A percentile compares a stretch with the other conserved stretches of the same genome.
Evolutionary conservation across 2,797 vertebrate genomes (phyloP).

Genomic region (Steatocranus sp.): DNA sequence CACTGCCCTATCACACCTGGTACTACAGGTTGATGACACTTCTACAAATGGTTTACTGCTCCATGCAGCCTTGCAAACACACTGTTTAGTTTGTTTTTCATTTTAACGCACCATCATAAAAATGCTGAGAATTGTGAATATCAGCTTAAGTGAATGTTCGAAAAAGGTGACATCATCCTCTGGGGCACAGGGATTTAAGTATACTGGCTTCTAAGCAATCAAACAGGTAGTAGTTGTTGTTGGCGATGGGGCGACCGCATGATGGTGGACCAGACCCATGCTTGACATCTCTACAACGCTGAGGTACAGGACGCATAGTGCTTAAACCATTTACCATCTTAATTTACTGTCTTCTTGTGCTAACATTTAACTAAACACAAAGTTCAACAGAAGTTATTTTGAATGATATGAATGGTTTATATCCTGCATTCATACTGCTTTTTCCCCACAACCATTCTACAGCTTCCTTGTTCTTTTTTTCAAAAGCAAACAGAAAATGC

Average conservation of each 20-base stretch:
- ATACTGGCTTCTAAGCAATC: background rate
- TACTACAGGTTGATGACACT: background rate
- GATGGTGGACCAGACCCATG: background rate
- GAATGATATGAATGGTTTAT: background rate
- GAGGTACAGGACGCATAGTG: background rate
- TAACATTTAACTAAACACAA: background rate
- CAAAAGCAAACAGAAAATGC: background rate
- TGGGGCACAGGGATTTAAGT: background rate
- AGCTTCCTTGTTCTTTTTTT: background rate
- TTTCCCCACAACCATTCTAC: background rate
- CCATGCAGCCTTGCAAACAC: background rate
- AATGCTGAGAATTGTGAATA: background rate
- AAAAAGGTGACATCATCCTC: background rate
- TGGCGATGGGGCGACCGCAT: background rate
- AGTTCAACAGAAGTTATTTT: background rate
- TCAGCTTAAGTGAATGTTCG: background rate
- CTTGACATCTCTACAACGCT: background rate
- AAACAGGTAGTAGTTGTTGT: background rate
- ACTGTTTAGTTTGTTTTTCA: background rate
- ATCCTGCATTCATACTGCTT: background rate
- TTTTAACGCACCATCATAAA: background rate
- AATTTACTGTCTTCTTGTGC: rapidly evolving
- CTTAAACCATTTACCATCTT: background rate
- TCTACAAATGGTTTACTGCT: background rate
- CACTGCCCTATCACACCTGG: background rate